These are phyloP conservation scores for Sitodiplosis mosellana DNA, from an alignment of 1,140 invertebrate species.

Conservation along the genomic window DNA sequence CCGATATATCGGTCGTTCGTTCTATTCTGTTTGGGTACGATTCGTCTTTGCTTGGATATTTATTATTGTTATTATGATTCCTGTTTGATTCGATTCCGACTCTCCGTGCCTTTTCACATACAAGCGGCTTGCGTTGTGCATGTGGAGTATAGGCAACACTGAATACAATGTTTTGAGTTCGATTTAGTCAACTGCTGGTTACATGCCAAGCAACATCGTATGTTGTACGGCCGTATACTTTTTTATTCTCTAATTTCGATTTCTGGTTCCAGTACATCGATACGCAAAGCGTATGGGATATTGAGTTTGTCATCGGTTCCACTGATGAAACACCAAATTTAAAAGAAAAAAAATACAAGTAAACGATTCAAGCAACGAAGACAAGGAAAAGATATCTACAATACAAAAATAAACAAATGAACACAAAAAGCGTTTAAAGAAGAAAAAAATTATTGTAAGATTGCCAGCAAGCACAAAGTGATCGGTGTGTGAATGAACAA, in stretches of 20 bases:
- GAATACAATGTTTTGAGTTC: background rate
- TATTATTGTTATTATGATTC: background rate
- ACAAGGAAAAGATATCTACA: too few relatives aligned
- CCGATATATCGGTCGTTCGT: too few relatives aligned
- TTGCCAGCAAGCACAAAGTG: too few relatives aligned
- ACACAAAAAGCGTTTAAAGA: too few relatives aligned
- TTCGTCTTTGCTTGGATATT: background rate
- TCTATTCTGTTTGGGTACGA: background rate
- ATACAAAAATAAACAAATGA: too few relatives aligned
- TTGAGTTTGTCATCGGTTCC: background rate
- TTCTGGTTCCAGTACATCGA: background rate
- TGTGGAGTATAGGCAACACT: background rate
- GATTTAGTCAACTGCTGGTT: slow-evolving; percentile 3
- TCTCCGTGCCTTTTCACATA: background rate
- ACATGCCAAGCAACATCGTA: slow-evolving; percentile 2
- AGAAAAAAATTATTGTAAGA: too few relatives aligned
- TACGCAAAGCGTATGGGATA: background rate
- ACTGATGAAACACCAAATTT: background rate
- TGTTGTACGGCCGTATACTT: background rate
- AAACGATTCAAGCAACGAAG: too few relatives aligned
- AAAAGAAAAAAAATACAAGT: background rate
- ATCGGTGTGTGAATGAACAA: too few relatives aligned
- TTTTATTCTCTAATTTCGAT: background rate
- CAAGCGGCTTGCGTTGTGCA: background rate
- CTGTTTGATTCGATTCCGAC: background rate